Base-by-base conservation (phyloP, 2,113 vertebrate species). In the Aptenodytes patagonicus region DNA sequence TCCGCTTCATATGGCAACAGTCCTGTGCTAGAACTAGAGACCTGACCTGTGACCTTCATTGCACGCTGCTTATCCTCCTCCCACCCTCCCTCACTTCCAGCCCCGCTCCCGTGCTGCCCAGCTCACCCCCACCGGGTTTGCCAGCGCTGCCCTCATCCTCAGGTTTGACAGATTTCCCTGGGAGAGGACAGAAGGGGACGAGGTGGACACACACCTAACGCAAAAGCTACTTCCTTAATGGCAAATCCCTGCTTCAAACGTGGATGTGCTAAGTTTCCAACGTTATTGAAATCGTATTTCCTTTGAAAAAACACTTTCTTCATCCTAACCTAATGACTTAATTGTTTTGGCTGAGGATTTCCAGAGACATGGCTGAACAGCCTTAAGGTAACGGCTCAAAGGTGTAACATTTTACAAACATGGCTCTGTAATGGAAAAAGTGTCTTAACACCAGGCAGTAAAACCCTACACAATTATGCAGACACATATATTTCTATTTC, bases 401-500 rank as follows among this genome's bases (percentile, higher is more conserved):
- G 70, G 34, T 15, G n/a, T 2, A 11, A n/a, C 4, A 1, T 16
- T 8, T 62, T 3, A 47, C 40, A 31, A 9, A 14, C 17, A 7
- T 0, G 13, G 38, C 38, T 51, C 68, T 4, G 22, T 3, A 15
- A 31, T 1, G 44, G 32, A 17, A 11, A 28, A 34, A 9, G 15
- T 1, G 2, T 12, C 44, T 6, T 8, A 14, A 18, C 34, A 25
- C 5, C 28, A 16, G 71, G 66, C 28, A 18, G 62, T 2, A 29
- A 10, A 25, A 17, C 68, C 52, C 21, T 1, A 2, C 26, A 0
- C 57, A 2, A 6, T 13, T 16, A 21, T 1, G 8, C 38, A 32
- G n/a, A 34, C 16, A 3, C 2, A 3, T 7, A 1, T 3, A 34
- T 40, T 60, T 7, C 34, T 17, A 2, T 10, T 83, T 47, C 62